Percentiles rank a stretch among this genome's conserved stretches.
Conservation (phyloP, 2,888 invertebrate genomes). For the Tenodera sinensis region DNA sequence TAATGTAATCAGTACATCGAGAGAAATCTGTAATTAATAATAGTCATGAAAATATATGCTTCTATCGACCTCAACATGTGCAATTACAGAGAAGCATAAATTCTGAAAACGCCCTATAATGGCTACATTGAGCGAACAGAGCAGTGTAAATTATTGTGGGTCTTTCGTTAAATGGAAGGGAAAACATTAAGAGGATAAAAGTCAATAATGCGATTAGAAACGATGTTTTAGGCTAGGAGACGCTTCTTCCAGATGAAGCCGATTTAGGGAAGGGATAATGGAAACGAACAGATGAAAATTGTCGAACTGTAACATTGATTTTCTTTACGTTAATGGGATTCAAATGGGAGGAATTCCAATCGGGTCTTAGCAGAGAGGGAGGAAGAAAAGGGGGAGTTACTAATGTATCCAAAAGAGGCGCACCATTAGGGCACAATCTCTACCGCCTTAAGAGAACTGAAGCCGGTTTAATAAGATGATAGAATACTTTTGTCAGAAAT, state of each 20-base stretch:
- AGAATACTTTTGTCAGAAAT: not conserved
- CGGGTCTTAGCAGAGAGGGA: not conserved
- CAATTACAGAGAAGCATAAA: not conserved
- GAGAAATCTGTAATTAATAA: not conserved
- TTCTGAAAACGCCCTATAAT: not conserved
- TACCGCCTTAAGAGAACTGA: not conserved
- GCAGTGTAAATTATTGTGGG: not conserved
- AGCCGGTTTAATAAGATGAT: not conserved
- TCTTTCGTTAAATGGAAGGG: not conserved
- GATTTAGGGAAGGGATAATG: not conserved
- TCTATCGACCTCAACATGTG: not conserved
- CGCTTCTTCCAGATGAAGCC: not conserved
- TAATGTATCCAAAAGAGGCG: not conserved
- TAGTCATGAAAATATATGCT: not conserved
- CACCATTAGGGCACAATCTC: not conserved
- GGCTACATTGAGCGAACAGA: not conserved
- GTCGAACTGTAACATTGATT: constrained; percentile 6
- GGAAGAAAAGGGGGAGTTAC: not conserved
- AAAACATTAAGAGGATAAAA: not conserved
- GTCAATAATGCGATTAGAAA: not conserved
- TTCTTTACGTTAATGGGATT: constrained; percentile 6
- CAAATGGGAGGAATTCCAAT: not conserved
- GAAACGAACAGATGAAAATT: constrained; percentile 10
- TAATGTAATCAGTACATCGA: too few species aligned
- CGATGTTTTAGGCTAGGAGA: not conserved